Conservation (phyloP, 2,113 vertebrate genomes). For the Spermophilus dauricus region DNA sequence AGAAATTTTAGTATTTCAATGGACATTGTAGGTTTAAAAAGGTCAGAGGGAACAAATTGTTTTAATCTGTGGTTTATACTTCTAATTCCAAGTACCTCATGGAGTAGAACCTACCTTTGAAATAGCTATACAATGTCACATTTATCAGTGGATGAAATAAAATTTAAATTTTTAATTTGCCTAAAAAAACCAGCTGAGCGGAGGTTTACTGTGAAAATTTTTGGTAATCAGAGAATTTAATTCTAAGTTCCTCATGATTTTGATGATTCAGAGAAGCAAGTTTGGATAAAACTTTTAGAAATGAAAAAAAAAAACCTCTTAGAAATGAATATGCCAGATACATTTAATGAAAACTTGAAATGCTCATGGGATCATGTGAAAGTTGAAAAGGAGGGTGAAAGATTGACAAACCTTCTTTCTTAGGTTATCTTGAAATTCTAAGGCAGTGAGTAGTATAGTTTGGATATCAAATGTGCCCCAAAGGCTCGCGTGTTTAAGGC, state of each 20-base stretch:
- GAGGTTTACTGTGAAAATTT: not conserved
- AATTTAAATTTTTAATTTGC: not conserved
- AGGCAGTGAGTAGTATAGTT: not conserved
- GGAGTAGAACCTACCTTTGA: conserved; percentile 10
- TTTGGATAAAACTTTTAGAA: not conserved
- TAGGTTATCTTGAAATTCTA: not conserved
- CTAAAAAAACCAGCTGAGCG: no score
- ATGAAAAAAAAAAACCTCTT: not conserved
- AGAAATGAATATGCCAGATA: not conserved
- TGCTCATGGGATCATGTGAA: not conserved
- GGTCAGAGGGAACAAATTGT: conserved; percentile 52
- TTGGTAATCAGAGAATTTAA: not conserved
- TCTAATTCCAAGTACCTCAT: conserved; percentile 16
- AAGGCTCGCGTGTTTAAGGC: no score
- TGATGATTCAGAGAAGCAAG: not conserved
- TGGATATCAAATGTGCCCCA: no score
- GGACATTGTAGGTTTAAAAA: conserved; percentile 65
- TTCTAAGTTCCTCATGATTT: not conserved
- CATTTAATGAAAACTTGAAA: not conserved
- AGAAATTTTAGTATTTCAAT: conserved; percentile 60
- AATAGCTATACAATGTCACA: conserved; percentile 32
- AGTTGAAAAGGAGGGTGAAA: not conserved
- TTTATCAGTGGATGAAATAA: conserved; percentile 13
- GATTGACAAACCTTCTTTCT: not conserved
- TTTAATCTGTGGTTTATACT: not conserved